Evolutionary conservation across 2,797 vertebrate species (phyloP).

Genomic region (Coendou prehensilis): DNA sequence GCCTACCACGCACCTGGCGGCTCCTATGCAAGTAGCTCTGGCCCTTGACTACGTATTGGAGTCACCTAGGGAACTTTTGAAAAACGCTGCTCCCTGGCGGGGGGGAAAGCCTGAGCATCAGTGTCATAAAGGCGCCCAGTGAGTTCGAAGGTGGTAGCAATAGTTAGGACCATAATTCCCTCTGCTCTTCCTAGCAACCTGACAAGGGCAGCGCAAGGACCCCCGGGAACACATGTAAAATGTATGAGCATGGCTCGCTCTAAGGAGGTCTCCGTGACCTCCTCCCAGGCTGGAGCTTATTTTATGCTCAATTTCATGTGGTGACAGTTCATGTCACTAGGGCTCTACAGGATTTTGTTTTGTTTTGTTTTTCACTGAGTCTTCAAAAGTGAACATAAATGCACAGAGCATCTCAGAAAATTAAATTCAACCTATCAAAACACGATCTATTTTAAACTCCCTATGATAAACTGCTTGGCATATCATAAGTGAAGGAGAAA

Average conservation of each 20-base stretch:
- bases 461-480: neutral
- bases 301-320: neutral
- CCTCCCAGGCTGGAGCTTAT: neutral
- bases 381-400: neutral
- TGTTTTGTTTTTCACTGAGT: neutral
- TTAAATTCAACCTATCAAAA: constrained; percentile 5
- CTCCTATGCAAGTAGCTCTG: neutral
- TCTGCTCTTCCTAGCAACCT: neutral
- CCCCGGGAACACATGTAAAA: neutral
- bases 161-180: neutral
- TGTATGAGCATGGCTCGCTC: fast-evolving
- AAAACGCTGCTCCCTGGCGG: neutral
- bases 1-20: neutral
- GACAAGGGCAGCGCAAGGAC: neutral
- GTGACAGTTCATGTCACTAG: neutral
- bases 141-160: neutral
- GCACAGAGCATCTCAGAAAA: constrained; percentile 3
- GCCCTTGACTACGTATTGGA: neutral
- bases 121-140: neutral
- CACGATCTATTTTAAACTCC: neutral
- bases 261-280: neutral
- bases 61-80: neutral
- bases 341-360: neutral
- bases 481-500: neutral
- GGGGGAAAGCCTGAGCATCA: neutral